Evolutionary conservation across 2,797 vertebrate genomes (phyloP), one percentile per base, ranked within the genome.

Genomic region (Tragelaphus eurycerus): DNA sequence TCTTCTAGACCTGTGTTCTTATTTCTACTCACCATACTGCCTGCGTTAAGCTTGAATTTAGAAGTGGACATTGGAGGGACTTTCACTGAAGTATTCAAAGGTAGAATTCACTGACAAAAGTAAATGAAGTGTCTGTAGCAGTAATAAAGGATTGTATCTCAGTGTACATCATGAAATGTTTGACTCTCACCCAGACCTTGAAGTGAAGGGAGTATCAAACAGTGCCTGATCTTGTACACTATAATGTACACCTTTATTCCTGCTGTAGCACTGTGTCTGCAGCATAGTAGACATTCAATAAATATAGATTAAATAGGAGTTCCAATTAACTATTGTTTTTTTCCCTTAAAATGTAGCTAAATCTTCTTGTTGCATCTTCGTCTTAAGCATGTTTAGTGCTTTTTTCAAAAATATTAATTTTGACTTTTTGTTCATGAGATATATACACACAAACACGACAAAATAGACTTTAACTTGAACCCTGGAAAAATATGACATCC

Each of bases 31-130:
- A 38, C 12, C 38, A 2, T 89, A 82, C 52, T 79, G 25, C 38
- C 7, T 79, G 25, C 38, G 8, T 85, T 59, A 88, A 89, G 34
- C 81, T 87, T 95, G 76, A 46, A 85, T 93, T 93, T 96, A 83
- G 79, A 81, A 89, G 50, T 96, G 4, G 15, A 48, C 17, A 6
- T 31, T 34, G 52, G 38, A 76, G 87, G 6, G 12, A 60, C 84
- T 85, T 86, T 93, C 14, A 50, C 50, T 64, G n/a, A 90, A 43
- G 11, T 93, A 74, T 89, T 87, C 38, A 91, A 78, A 97, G 81
- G 60, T 55, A 95, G 64, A 95, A 94, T 89, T 95, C n/a, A 86
- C 2, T 62, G 50, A 71, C 21, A 76, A 84, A 94, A 93, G 54
- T 57, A 27, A 60, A 57, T 89, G 57, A 83, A 67, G 76, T 64